Conservation (phyloP, 2,888 invertebrate species). For the Drosophila greeni region DNA sequence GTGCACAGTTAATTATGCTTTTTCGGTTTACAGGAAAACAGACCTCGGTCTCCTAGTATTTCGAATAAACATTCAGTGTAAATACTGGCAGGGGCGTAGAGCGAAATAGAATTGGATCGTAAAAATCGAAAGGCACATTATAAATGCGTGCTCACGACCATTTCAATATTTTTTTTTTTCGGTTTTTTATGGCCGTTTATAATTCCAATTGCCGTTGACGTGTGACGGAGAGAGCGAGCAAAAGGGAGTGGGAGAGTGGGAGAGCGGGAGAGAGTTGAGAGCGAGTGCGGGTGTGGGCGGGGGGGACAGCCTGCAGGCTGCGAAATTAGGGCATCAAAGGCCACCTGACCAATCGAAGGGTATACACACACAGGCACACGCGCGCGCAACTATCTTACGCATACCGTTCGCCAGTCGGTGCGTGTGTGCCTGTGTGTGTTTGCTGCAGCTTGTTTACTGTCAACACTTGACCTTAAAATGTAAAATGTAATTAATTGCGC, state of each 20-base stretch:
- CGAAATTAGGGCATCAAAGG: slow-evolving; percentile 68
- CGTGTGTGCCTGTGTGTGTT: slow-evolving; percentile 33
- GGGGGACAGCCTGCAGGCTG: slow-evolving; percentile 26
- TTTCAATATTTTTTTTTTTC: slow-evolving; percentile 51
- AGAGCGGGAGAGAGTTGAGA: slow-evolving; percentile 7
- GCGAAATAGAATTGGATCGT: slow-evolving; percentile 18
- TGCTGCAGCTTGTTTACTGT: slow-evolving; percentile 32
- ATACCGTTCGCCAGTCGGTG: slow-evolving; percentile 19
- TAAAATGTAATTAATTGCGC: slow-evolving; percentile 63
- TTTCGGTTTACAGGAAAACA: slow-evolving; percentile 46
- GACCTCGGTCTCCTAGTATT: slow-evolving; percentile 48
- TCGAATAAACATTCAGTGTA: slow-evolving; percentile 35
- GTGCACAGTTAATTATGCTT: slow-evolving; percentile 66
- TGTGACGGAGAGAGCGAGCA: slow-evolving; percentile 21
- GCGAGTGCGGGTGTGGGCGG: not conserved
- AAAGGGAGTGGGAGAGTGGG: not conserved
- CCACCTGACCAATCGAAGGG: slow-evolving; percentile 70
- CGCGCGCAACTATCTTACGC: slow-evolving; percentile 47
- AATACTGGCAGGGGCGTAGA: slow-evolving; percentile 18
- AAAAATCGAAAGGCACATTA: slow-evolving; percentile 42
- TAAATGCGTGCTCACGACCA: slow-evolving; percentile 72
- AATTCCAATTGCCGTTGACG: slow-evolving; percentile 39
- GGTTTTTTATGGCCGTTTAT: slow-evolving; percentile 53
- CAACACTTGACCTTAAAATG: slow-evolving; percentile 67
- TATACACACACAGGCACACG: slow-evolving; percentile 30